Base-by-base conservation (phyloP, 2,113 vertebrate species). In the Camelus dromedarius region DNA sequence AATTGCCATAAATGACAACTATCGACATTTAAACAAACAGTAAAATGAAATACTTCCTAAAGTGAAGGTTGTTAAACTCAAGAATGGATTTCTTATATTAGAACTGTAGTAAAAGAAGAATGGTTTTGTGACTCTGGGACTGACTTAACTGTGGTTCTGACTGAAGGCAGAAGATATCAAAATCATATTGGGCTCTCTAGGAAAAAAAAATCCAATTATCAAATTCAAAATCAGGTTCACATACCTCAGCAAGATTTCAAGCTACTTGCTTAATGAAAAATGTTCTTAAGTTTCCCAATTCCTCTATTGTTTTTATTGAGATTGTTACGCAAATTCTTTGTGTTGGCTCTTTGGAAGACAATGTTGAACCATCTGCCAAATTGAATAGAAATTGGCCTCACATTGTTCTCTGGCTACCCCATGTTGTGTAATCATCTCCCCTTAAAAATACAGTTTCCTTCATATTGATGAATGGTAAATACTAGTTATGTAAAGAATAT, bases 21-120 rank as follows among this genome's bases (percentile, higher is more conserved):
- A 38, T 30, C 7, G 62, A 69, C 13, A 19, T 54, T 66, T 75
- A 69, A 92, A 56, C 30, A 92, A 91, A 87, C 30, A 64, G 1
- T 66, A 77, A 95, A 58, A 89, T 56, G 11, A 93, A 95, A 95
- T 54, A 28, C 10, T 82, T 94, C 22, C 16, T 84, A 73, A 92
- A 58, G 6, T 38, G 6, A 84, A 6, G 30, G 0, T 48, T 76
- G 16, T 60, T 96, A 88, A 95, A 94, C 38, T 70, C 4, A 93
- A 62, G 14, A 89, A 89, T 56, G 1, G 22, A 70, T 83, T 94
- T 90, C 28, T 89, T 18, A 70, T 9, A 3, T 58, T 72, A 64
- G 20, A 76, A 62, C 1, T 69, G n/a, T 67, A 9, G 9, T 72
- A 75, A 72, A 93, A 70, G 8, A 87, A 90, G 46, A 91, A 85